Base-by-base conservation (phyloP, 2,113 vertebrate genomes). In the Hylia prasina region DNA sequence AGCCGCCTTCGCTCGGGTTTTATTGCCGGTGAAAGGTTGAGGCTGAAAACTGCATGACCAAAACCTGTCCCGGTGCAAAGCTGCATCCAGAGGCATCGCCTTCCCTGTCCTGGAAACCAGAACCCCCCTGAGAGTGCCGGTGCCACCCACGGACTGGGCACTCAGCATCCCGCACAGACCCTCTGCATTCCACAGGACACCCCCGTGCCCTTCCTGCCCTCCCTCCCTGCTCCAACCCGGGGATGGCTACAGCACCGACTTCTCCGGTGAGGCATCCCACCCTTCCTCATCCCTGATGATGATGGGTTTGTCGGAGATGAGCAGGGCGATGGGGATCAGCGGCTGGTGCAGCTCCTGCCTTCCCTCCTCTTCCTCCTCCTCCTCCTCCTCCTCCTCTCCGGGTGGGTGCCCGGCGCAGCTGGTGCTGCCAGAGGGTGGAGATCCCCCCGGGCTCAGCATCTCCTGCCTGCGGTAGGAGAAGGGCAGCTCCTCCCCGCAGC, bases 221-320 rank as follows among this genome's bases (percentile, higher is more conserved):
- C 68, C 65, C 1, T 18, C 22, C 58, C 82, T 1, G 1, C 42
- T 56, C 69, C 73, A 21, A 30, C 68, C 44, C 8, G 21, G 11
- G 2, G 2, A 2, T 2, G 61, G 53, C 47, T 56, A 47, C 0
- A 2, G 60, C 76, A 66, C 35, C 7, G 0, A 11, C 17, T 53
- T 11, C 61, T 58, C 78, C 1, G 1, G 68, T 0, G 1, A 7
- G 4, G 19, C 51, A 28, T 84, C 87, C 66, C 71, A 68, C 22
- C 75, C 63, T 35, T 75, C 88, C 70, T 45, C 40, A 0, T 72
- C 79, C 73, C 82, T 75, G 83, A 95, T 75, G 77, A 87, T 87
- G 86, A 95, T 3, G 31, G 96, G 93, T 47, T 96, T 97, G 78
- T 97, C 45, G 0, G 92, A 95, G 82, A 97, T 89, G 92, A 93